phyloP scores from a whole-genome alignment of 2,888 invertebrate species.

The Tiphia femorata region DNA sequence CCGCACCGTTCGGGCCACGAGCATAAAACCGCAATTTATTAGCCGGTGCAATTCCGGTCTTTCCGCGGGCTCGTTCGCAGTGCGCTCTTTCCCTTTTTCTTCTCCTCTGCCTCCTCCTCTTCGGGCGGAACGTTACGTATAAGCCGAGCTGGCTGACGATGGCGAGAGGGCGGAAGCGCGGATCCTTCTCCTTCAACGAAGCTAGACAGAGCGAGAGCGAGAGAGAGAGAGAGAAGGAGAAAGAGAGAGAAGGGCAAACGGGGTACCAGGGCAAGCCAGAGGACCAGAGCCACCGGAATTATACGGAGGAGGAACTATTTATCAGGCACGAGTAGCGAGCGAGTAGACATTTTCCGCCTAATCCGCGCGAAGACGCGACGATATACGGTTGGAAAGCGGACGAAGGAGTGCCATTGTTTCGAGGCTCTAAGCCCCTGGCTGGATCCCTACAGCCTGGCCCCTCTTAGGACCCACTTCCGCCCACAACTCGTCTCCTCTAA shows the following conservation, averaged over 20 bases:
- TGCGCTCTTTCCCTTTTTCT: slow-evolving; percentile 11
- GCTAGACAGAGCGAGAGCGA: background rate
- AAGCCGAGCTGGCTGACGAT: background rate
- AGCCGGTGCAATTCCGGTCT: slow-evolving; percentile 19
- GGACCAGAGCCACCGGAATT: slow-evolving; percentile 31
- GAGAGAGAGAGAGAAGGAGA: background rate
- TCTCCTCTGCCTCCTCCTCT: background rate
- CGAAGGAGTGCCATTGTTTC: background rate
- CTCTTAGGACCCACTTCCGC: background rate
- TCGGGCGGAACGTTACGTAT: background rate
- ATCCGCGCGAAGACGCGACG: slow-evolving; percentile 31
- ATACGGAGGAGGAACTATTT: slow-evolving; percentile 48
- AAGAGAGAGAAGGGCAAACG: slow-evolving; percentile 15
- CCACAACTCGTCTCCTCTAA: background rate
- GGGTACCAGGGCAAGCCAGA: slow-evolving; percentile 11
- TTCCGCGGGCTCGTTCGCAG: slow-evolving; percentile 9
- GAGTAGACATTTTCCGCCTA: slow-evolving; percentile 42
- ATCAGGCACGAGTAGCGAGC: slow-evolving; percentile 40
- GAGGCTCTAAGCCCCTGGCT: background rate
- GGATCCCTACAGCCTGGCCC: background rate
- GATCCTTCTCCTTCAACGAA: no score
- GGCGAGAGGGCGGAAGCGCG: background rate
- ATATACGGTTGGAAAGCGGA: background rate
- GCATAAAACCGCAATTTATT: slow-evolving; percentile 35
- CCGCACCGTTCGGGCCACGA: background rate